Percentiles rank a stretch among this genome's conserved stretches.
Evolutionary conservation across 1,140 invertebrate genomes (phyloP).

Genomic region (Eciton burchellii): DNA sequence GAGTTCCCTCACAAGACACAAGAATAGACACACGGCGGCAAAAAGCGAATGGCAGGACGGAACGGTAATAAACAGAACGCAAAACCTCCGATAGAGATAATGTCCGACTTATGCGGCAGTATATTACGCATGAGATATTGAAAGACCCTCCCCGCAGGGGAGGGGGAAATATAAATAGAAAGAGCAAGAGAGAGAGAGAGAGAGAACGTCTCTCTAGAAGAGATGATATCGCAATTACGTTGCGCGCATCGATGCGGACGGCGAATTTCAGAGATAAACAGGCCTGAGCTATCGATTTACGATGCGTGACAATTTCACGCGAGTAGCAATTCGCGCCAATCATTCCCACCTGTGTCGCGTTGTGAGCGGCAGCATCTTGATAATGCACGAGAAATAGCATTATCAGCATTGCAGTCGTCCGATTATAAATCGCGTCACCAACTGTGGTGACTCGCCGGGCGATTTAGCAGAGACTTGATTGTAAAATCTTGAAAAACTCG

Average conservation of each 20-base stretch:
- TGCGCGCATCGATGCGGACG: background rate
- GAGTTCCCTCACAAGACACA: conserved; percentile 17
- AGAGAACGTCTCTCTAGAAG: background rate
- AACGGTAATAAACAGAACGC: conserved; percentile 8
- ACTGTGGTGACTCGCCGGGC: too few species aligned
- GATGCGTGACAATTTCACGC: background rate
- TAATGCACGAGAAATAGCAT: too few species aligned
- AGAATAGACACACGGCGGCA: background rate
- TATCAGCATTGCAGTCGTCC: too few species aligned
- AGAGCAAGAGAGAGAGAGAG: too few species aligned
- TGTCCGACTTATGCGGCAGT: background rate
- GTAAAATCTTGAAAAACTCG: too few species aligned
- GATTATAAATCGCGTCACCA: too few species aligned
- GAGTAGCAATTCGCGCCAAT: conserved; percentile 13
- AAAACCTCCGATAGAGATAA: background rate
- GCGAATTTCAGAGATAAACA: background rate
- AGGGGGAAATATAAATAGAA: background rate
- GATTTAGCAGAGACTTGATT: too few species aligned
- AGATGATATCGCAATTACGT: background rate
- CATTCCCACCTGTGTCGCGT: background rate
- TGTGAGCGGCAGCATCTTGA: too few species aligned
- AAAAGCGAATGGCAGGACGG: conserved; percentile 11
- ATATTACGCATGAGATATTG: background rate
- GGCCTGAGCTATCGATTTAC: background rate
- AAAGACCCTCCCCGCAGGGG: background rate